Evolutionary conservation across 2,888 invertebrate species (phyloP).

Genomic region (Caenorhabditis sp.): DNA sequence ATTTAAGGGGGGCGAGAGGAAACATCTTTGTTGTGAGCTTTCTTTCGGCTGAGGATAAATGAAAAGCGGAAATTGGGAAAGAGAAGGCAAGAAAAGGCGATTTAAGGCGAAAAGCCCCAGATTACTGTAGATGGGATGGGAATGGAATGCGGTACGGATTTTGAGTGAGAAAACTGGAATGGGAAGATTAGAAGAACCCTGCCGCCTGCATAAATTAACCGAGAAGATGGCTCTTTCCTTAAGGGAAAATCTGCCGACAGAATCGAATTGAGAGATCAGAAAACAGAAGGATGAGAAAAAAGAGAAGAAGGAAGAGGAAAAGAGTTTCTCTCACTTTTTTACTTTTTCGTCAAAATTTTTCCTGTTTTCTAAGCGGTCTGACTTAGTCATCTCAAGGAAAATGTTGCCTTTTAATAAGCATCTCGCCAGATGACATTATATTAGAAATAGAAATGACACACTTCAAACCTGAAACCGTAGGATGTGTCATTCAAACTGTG

Average conservation of each 20-base stretch:
- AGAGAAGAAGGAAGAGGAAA: too few species aligned
- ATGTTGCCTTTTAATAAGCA: background rate
- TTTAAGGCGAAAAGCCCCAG: slow-evolving; percentile 4
- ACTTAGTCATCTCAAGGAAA: background rate
- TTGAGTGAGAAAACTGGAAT: slow-evolving; percentile 17
- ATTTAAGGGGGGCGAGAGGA: slow-evolving; percentile 49
- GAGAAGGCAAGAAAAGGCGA: slow-evolving; percentile 18
- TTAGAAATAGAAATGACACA: background rate
- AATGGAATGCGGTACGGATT: slow-evolving; percentile 34
- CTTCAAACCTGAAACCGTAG: background rate
- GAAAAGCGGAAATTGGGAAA: slow-evolving; percentile 39
- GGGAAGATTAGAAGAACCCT: slow-evolving; percentile 36
- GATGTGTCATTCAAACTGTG: background rate
- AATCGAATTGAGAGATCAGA: slow-evolving; percentile 44
- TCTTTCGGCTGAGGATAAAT: slow-evolving; percentile 23
- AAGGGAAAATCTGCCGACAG: slow-evolving; percentile 7
- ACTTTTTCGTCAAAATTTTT: background rate
- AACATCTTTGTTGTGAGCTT: slow-evolving; percentile 57
- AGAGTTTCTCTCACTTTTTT: slow-evolving; percentile 10
- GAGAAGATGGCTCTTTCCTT: slow-evolving; percentile 25
- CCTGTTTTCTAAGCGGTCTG: background rate
- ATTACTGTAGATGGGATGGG: slow-evolving; percentile 33
- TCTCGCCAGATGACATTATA: background rate
- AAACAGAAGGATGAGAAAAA: slow-evolving; percentile 19
- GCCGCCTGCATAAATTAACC: slow-evolving; percentile 51